phyloP scores from a whole-genome alignment of 2,797 vertebrate species.

The Peromyscus attwateri region DNA sequence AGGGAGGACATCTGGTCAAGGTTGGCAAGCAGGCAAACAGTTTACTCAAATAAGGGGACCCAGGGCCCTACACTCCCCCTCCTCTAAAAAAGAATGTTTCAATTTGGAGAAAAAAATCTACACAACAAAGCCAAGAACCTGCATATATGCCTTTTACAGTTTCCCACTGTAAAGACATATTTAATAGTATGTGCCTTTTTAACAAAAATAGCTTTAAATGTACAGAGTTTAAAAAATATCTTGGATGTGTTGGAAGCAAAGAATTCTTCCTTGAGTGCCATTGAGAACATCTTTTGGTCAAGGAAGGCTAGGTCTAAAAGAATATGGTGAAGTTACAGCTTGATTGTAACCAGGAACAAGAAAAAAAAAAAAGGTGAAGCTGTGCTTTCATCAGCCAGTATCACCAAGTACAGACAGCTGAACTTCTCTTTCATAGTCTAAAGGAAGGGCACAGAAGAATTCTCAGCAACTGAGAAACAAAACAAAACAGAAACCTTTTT shows the following conservation, averaged over 20 bases:
- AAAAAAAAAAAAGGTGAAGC: background rate
- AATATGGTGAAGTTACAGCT: background rate
- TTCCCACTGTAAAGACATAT: background rate
- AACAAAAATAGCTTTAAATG: background rate
- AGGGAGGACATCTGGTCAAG: too few relatives aligned
- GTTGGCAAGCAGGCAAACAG: too few relatives aligned
- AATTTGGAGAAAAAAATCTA: background rate
- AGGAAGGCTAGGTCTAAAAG: background rate
- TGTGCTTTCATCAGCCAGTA: background rate
- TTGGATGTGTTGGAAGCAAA: background rate
- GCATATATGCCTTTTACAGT: too few relatives aligned
- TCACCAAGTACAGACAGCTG: background rate
- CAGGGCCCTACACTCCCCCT: too few relatives aligned
- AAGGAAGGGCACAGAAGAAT: background rate
- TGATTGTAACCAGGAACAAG: background rate
- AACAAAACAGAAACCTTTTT: background rate
- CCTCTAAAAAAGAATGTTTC: background rate
- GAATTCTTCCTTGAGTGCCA: background rate
- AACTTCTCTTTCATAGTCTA: conserved; percentile 51
- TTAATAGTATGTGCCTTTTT: background rate
- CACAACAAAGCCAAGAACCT: background rate
- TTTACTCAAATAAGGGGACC: too few relatives aligned
- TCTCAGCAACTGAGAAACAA: conserved; percentile 20
- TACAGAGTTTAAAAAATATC: background rate
- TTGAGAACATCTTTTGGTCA: background rate